phyloP scores from a whole-genome alignment of 2,113 vertebrate species.

The Alethe diademata region DNA sequence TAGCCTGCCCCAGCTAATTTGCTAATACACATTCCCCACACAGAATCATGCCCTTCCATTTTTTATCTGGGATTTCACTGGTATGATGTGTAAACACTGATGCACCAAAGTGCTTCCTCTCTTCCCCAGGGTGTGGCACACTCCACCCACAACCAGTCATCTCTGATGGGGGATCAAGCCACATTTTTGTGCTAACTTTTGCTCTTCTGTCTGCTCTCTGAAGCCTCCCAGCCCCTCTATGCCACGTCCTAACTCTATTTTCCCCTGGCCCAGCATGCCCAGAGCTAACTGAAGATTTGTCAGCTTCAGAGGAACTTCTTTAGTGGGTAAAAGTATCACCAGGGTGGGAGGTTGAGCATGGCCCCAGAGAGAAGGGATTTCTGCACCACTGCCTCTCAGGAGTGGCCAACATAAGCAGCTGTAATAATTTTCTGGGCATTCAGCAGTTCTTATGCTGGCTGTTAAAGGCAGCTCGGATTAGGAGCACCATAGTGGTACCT shows the following conservation, averaged over 20 bases:
- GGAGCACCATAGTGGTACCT: not conserved
- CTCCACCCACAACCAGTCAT: not conserved
- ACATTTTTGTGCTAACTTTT: not conserved
- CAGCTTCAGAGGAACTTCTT: not conserved
- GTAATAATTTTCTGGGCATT: not conserved
- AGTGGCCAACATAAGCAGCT: not conserved
- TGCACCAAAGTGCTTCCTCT: not conserved
- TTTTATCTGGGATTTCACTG: not conserved
- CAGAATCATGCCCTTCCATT: not conserved
- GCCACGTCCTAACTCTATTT: fast-evolving
- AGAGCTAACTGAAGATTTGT: not conserved
- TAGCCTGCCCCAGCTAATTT: not conserved
- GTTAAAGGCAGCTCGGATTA: not conserved
- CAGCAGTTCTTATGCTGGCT: not conserved
- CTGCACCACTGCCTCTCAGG: not conserved
- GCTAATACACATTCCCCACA: fast-evolving
- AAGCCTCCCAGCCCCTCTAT: not conserved
- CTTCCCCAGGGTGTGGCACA: not conserved
- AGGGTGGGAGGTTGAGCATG: not conserved
- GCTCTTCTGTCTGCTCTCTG: not conserved
- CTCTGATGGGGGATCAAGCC: not conserved
- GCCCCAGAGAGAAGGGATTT: not conserved
- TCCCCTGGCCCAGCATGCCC: not conserved
- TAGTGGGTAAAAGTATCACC: not conserved
- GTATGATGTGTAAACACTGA: not conserved